Evolutionary conservation across 2,797 vertebrate species (phyloP).

Genomic region (Crocidura indochinensis): DNA sequence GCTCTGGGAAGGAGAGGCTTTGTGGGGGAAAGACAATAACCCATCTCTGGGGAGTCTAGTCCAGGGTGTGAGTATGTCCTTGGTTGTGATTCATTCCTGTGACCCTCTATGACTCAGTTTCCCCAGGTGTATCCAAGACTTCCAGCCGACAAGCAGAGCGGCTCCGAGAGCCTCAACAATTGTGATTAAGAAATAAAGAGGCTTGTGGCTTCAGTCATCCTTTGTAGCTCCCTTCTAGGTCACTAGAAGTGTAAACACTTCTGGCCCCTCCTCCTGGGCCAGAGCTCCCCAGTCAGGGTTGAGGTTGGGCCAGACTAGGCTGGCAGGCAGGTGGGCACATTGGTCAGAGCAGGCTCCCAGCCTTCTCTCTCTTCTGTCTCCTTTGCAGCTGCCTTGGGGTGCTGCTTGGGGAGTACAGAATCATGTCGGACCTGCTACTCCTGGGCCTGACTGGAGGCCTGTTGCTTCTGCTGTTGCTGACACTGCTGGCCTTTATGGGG

Average conservation of each 20-base stretch:
- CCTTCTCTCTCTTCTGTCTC: slow-evolving; percentile 79
- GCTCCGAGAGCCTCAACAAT: slow-evolving; percentile 63
- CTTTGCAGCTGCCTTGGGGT: slow-evolving; percentile 72
- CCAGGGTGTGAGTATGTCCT: background rate
- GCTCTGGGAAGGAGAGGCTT: background rate
- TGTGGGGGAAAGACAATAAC: background rate
- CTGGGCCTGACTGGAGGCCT: slow-evolving; percentile 90
- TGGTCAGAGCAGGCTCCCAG: slow-evolving; percentile 70
- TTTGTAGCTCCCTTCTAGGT: slow-evolving; percentile 83
- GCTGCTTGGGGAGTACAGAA: slow-evolving; percentile 66
- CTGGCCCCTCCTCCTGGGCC: slow-evolving; percentile 71
- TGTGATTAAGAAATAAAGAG: slow-evolving; percentile 85
- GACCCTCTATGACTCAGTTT: slow-evolving; percentile 78
- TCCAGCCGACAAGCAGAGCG: slow-evolving; percentile 54
- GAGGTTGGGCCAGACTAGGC: slow-evolving; percentile 62
- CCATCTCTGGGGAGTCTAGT: background rate
- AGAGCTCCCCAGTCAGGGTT: slow-evolving; percentile 64
- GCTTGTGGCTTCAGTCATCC: slow-evolving; percentile 82
- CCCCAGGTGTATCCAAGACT: slow-evolving; percentile 71
- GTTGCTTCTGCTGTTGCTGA: slow-evolving; percentile 90
- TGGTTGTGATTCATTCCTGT: slow-evolving; percentile 58
- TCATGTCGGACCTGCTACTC: slow-evolving; percentile 93
- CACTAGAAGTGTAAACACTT: slow-evolving; percentile 80
- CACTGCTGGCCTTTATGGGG: slow-evolving; percentile 90
- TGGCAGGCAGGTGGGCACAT: slow-evolving; percentile 64